Conservation (phyloP, 1,140 invertebrate genomes). For the Idris sp. region DNA sequence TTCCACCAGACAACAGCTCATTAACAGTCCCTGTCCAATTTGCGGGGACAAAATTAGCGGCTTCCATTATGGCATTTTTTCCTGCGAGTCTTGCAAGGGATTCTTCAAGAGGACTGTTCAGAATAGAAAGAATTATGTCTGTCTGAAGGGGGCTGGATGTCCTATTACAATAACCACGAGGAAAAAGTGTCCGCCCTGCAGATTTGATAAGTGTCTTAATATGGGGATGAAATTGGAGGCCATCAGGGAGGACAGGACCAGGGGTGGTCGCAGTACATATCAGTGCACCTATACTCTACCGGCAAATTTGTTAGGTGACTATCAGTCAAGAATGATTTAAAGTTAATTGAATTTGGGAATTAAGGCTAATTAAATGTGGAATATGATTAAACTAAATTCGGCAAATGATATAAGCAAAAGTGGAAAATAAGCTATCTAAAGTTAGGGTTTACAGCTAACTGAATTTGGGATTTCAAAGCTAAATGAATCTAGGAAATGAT, state of each 20-base stretch:
- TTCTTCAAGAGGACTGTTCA: constrained; percentile 99
- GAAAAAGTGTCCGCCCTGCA: constrained; percentile 97
- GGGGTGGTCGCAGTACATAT: constrained; percentile 96
- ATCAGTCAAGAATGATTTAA: not conserved
- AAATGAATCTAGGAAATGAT: no score
- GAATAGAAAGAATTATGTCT: constrained; percentile 98
- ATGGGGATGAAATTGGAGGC: constrained; percentile 99
- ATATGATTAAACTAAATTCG: no score
- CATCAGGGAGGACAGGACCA: constrained; percentile 94
- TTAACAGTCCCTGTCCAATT: constrained; percentile 92
- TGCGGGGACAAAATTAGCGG: constrained; percentile 97
- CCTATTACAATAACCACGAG: constrained; percentile 93
- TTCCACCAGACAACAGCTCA: constrained; percentile 87
- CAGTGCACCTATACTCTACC: constrained; percentile 94
- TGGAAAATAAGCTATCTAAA: no score
- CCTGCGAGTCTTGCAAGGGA: constrained; percentile 98
- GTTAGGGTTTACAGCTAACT: no score
- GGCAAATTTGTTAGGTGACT: constrained; percentile 81
- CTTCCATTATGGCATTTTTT: constrained; percentile 97
- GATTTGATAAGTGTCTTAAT: constrained; percentile 97
- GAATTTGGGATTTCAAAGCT: no score
- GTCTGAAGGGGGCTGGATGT: constrained; percentile 92
- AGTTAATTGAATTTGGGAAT: not conserved
- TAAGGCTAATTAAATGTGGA: no score
- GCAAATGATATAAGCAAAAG: no score